A percentile compares a stretch with the other conserved stretches of the same genome.
phyloP scores from a whole-genome alignment of 1,140 invertebrate genomes.

The Leptoteleia sp. region DNA sequence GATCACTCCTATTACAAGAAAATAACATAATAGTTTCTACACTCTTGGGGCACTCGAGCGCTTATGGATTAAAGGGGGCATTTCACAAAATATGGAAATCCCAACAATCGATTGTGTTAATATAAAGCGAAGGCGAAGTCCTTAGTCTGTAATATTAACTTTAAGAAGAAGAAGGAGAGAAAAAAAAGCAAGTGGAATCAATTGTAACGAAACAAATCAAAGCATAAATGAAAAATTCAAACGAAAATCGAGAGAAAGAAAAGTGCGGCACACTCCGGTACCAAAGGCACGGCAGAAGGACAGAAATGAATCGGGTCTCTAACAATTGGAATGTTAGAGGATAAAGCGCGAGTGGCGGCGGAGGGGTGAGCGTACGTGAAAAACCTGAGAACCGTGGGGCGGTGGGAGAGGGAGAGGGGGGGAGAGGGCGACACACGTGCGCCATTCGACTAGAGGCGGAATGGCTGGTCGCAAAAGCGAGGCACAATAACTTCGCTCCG shows the following conservation, averaged over 20 bases:
- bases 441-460: constrained; percentile 21
- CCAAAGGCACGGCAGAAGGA: constrained; percentile 16
- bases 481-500: constrained; percentile 45
- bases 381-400: neutral
- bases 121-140: too few relatives aligned
- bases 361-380: constrained; percentile 21
- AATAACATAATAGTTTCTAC: too few relatives aligned
- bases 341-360: neutral
- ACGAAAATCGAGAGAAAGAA: constrained; percentile 14
- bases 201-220: constrained; percentile 6
- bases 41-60: too few relatives aligned
- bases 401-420: too few relatives aligned
- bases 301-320: constrained; percentile 30
- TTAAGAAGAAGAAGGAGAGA: too few relatives aligned
- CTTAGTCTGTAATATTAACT: too few relatives aligned
- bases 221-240: constrained; percentile 20
- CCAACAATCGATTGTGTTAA: too few relatives aligned
- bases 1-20: too few relatives aligned
- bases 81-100: too few relatives aligned
- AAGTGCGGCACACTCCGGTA: constrained; percentile 7
- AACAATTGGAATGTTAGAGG: constrained; percentile 37
- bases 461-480: constrained; percentile 23
- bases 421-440: constrained; percentile 25
- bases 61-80: too few relatives aligned
- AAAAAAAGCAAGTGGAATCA: too few relatives aligned